phyloP scores from a whole-genome alignment of 2,888 invertebrate genomes.

The Clepsis dumicolana region DNA sequence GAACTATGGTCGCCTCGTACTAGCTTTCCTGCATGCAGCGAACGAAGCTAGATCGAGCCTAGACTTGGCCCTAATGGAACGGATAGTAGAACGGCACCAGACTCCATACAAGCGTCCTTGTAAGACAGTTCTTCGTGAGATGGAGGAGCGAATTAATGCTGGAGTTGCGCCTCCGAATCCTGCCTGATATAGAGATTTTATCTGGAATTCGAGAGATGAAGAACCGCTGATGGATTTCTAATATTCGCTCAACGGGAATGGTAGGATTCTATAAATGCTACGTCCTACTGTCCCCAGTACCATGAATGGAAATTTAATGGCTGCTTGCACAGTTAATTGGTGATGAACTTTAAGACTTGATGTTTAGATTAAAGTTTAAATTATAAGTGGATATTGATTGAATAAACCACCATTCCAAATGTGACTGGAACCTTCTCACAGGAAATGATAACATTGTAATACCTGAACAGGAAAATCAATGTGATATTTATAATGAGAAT shows the following conservation, averaged over 20 bases:
- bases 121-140: constrained; percentile 34
- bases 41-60: constrained; percentile 48
- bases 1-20: constrained; percentile 65
- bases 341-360: no score
- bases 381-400: no score
- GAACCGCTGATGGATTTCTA: constrained; percentile 12
- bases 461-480: no score
- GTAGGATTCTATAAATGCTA: not conserved
- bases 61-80: constrained; percentile 48
- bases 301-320: no score
- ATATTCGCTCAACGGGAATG: not conserved
- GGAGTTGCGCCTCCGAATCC: constrained; percentile 1
- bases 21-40: constrained; percentile 61
- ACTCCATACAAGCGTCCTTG: constrained; percentile 71
- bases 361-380: no score
- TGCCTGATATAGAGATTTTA: constrained; percentile 27
- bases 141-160: not conserved
- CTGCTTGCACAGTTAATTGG: no score
- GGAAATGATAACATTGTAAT: no score
- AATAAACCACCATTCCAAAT: no score
- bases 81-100: constrained; percentile 60
- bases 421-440: no score
- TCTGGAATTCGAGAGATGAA: constrained; percentile 22
- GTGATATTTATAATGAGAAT: no score
- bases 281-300: not conserved